A percentile compares a stretch with the other conserved stretches of the same genome.
These are phyloP conservation scores for Ornithorhynchus anatinus DNA, from an alignment of 2,113 vertebrate genomes.

Conservation along the genomic window DNA sequence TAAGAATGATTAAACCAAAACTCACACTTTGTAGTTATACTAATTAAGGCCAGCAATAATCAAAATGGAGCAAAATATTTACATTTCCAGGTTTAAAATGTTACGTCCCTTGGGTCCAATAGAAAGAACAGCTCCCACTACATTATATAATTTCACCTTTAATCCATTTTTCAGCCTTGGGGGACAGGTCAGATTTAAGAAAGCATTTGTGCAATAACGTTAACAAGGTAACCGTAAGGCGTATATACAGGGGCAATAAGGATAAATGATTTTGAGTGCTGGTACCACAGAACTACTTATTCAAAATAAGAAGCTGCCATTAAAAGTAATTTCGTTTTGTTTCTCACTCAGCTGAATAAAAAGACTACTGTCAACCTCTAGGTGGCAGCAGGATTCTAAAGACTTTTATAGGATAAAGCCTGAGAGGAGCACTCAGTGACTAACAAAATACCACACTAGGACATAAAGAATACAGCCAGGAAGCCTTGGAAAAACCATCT, in stretches of 20 bases:
- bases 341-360: neutral
- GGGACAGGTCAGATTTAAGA: neutral
- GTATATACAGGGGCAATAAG: neutral
- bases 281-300: no score
- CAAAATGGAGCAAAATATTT: no score
- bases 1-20: constrained; percentile 3
- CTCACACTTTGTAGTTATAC: no score
- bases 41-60: no score
- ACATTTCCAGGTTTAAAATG: neutral
- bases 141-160: neutral
- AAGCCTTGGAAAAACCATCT: constrained; percentile 22
- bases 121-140: neutral
- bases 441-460: no score
- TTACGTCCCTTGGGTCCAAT: neutral
- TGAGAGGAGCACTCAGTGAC: no score
- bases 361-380: constrained; percentile 51
- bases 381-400: constrained; percentile 68
- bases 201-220: neutral
- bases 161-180: neutral
- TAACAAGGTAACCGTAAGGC: neutral
- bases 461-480: neutral
- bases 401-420: neutral
- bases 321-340: neutral
- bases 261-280: no score
- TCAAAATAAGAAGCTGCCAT: neutral